Evolutionary conservation across 2,113 vertebrate genomes (phyloP), one percentile per base, ranked within the genome.

Genomic region (Psittacara wagleri): DNA sequence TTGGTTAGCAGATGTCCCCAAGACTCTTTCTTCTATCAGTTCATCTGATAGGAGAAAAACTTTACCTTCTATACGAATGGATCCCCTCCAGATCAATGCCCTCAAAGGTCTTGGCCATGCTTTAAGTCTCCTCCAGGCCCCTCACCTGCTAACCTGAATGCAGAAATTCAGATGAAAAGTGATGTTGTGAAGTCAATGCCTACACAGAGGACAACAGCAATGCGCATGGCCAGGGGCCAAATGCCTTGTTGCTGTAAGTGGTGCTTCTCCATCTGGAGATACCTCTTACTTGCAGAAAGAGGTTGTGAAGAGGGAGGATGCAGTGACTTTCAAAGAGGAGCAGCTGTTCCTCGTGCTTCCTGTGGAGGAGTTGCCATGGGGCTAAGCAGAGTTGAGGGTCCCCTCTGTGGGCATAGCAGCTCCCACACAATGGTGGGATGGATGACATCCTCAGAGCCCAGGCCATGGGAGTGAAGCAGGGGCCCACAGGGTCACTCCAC

Each of bases 341-440:
- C 35, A 67, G 28, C 5, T 67, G 10, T 20, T 59, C 55, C 7
- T 13, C 18, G 4, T 0, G 0, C 28, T 28, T 81, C 24, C 37
- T 2, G 1, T 25, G 33, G 16, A 62, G 39, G 31, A n/a, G 48
- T 29, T 76, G 44, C 66, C 25, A 3, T 5, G 10, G 33, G 35
- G 23, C 12, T 55, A 11, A 3, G 3, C 6, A 29, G 62, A 19
- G 4, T 4, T 10, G 23, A 23, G n/a, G 8, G 5, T 72, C 31
- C 16, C 2, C 49, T 73, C 23, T 43, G 39, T 31, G 35, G 54
- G 57, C 46, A 51, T 20, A 1, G 2, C 33, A 57, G 4, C 22
- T 89, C 19, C 55, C 27, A 35, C 44, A 28, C 3, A 2, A 4
- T 52, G 33, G 4, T 35, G 48, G 66, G 39, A 43, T 28, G 33